Evolutionary conservation across 2,797 vertebrate genomes (phyloP).

Genomic region (Allobates femoralis): DNA sequence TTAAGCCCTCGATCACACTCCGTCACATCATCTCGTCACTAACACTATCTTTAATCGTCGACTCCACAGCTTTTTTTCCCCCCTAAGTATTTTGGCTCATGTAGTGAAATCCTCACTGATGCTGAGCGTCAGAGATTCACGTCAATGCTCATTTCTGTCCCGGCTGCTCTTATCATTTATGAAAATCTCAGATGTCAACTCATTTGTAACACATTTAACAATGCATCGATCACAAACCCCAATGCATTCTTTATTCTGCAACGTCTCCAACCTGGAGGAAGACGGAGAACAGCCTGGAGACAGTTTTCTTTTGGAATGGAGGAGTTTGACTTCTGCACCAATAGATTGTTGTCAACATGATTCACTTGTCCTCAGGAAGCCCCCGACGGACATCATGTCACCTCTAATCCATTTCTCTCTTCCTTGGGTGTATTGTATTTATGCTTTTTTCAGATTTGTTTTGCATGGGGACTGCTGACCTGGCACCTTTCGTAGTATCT

Average conservation of each 20-base stretch:
- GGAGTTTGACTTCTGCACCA: neutral
- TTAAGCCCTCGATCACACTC: neutral
- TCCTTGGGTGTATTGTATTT: conserved; percentile 67
- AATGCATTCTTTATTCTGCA: conserved; percentile 16
- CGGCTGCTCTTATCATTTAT: conserved; percentile 60
- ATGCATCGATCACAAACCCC: conserved; percentile 51
- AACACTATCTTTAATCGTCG: neutral
- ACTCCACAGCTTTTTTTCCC: conserved; percentile 15
- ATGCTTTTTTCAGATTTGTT: conserved; percentile 66
- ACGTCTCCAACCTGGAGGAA: conserved; percentile 4
- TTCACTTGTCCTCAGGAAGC: conserved; percentile 69
- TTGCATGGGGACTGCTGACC: conserved; percentile 67
- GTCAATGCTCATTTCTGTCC: conserved; percentile 51
- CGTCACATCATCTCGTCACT: conserved; percentile 34
- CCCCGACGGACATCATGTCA: conserved; percentile 71
- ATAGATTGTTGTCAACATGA: conserved; percentile 61
- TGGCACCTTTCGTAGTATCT: conserved; percentile 63
- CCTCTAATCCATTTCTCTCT: conserved; percentile 69
- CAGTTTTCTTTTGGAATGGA: conserved; percentile 2
- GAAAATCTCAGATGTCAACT: conserved; percentile 60
- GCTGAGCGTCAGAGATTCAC: conserved; percentile 36
- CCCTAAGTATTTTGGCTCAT: conserved; percentile 13
- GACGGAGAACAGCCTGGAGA: neutral
- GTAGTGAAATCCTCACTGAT: conserved; percentile 34
- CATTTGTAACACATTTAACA: conserved; percentile 59